Conservation (phyloP, 2,888 invertebrate genomes). For the Chloroclysta siterata region DNA sequence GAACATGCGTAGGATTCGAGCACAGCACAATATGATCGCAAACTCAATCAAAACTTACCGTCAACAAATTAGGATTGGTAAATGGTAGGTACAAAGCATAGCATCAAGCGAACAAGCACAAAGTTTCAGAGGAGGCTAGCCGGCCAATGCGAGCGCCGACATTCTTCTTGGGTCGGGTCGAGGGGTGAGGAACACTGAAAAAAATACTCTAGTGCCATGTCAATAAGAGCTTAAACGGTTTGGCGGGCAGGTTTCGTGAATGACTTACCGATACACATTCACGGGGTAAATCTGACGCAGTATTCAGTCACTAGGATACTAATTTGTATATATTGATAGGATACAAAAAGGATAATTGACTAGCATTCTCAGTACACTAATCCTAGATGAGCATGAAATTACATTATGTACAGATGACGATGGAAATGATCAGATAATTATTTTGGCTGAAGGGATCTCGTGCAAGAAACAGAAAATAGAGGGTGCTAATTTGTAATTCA, state of each 20-base stretch:
- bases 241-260: slow-evolving; percentile 68
- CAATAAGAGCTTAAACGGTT: slow-evolving; percentile 78
- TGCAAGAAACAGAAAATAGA: slow-evolving; percentile 39
- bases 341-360: slow-evolving; percentile 68
- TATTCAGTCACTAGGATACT: slow-evolving; percentile 41
- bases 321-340: slow-evolving; percentile 46
- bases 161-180: slow-evolving; percentile 84
- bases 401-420: slow-evolving; percentile 58
- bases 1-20: slow-evolving; percentile 54
- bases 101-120: slow-evolving; percentile 76
- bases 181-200: slow-evolving; percentile 85
- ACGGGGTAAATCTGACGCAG: slow-evolving; percentile 43
- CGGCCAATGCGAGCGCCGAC: slow-evolving; percentile 72
- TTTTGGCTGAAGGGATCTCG: slow-evolving; percentile 36
- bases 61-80: slow-evolving; percentile 34
- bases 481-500: slow-evolving; percentile 22
- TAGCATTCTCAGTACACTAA: slow-evolving; percentile 84
- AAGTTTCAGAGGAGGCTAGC: slow-evolving; percentile 85
- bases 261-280: slow-evolving; percentile 49
- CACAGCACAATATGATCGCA: slow-evolving; percentile 55
- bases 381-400: slow-evolving; percentile 81
- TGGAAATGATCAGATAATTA: slow-evolving; percentile 24
- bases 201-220: slow-evolving; percentile 84
- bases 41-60: slow-evolving; percentile 51
- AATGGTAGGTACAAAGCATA: slow-evolving; percentile 70